Percentiles rank a stretch among this genome's conserved stretches.
These are phyloP conservation scores for Hippocampus kuda DNA, from an alignment of 2,797 vertebrate species.

Conservation along the genomic window DNA sequence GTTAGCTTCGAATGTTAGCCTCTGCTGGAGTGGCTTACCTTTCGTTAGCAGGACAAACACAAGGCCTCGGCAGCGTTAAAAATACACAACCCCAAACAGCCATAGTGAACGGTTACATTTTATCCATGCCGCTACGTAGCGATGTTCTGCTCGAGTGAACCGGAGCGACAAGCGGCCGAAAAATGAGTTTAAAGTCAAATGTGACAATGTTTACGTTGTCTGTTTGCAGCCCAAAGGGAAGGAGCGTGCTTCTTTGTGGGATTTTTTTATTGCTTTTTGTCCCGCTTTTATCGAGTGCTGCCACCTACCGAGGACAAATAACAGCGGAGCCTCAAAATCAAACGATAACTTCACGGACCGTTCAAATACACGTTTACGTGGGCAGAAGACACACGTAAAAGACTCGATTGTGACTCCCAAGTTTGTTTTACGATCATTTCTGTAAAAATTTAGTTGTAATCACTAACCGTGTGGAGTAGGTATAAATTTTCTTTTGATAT, in stretches of 20 bases:
- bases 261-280: not conserved
- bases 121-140: constrained; percentile 12
- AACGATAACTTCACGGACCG: not conserved
- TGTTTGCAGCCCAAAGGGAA: constrained; percentile 24
- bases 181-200: not conserved
- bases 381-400: too few species aligned
- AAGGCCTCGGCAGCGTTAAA: constrained; percentile 30
- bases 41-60: constrained; percentile 38
- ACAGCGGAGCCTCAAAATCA: not conserved
- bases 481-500: not conserved
- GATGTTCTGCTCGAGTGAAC: not conserved
- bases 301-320: constrained; percentile 16
- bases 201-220: constrained; percentile 48
- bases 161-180: not conserved
- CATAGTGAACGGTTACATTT: constrained; percentile 12
- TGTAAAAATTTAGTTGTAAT: not conserved
- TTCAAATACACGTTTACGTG: not conserved
- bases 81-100: constrained; percentile 15
- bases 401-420: not conserved
- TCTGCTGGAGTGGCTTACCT: constrained; percentile 22
- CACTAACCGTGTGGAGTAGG: not conserved
- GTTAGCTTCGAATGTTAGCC: constrained; percentile 5
- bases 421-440: too few species aligned
- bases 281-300: not conserved
- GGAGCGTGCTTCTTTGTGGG: constrained; percentile 31